Base-by-base conservation (phyloP, 2,888 invertebrate species). In the Clitarchus hookeri region DNA sequence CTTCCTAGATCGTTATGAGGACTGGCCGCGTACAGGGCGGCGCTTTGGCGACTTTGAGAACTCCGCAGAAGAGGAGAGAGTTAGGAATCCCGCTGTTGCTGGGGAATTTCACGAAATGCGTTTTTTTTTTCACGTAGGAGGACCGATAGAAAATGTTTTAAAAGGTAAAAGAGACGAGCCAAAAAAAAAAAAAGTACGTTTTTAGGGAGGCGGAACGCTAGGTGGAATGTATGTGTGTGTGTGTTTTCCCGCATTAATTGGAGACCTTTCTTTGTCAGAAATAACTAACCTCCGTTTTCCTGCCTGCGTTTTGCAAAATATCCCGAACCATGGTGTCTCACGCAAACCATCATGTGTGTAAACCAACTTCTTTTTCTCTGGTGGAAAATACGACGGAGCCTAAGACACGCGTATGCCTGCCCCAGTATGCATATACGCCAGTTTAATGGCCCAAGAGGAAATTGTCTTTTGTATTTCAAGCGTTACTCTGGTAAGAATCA, bases 1-100 rank as follows among this genome's bases (percentile, higher is more conserved):
- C 82, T 36, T 36, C 19, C 9, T 82, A 82, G 82, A 82, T 82
- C 82, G 82, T 82, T 82, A 82, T 26, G 82, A 13, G 65, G 65
- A n/a, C 65, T 8, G 19, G 16, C 13, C 1, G 65, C 3, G n/a
- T 23, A 65, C 65, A 65, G 65, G 2, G 65, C 65, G 65, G 11
- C 19, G n/a, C 65, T 16, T 12, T 1, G 8, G n/a, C 16, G 3
- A 65, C 65, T 65, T 65, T 65, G 65, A 65, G 65, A n/a, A 65
- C 8, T 23, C 65, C 65, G 65, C 19, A 23, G 1, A 65, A 65
- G 8, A 65, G 65, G 16, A 8, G 53, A 65, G 8, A 65, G 23
- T 65, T 23, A 16, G 65, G 16, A 65, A 65, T 0, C 11, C 2
- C n/a, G 23, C 65, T 16, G 65, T 65, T 65, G 65, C 65, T 65